Evolutionary conservation across 2,113 vertebrate species (phyloP).

Genomic region (Sturnus vulgaris): DNA sequence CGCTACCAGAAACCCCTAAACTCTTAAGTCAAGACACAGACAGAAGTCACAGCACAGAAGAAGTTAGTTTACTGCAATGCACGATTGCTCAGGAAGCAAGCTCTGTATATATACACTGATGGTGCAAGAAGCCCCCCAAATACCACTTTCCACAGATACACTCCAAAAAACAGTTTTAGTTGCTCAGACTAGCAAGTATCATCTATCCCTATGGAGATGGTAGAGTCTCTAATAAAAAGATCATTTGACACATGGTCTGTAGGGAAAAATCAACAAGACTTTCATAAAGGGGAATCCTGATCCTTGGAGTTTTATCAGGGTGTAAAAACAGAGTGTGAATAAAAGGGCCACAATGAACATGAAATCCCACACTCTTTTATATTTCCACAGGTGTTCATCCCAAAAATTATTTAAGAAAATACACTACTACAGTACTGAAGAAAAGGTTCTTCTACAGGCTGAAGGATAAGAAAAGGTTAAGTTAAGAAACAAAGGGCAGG

Average conservation of each 20-base stretch:
- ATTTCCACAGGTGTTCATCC: background rate
- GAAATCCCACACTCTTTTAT: background rate
- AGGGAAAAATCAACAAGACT: background rate
- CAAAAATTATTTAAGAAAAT: background rate
- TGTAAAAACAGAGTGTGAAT: background rate
- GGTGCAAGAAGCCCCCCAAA: background rate
- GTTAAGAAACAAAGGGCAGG: background rate
- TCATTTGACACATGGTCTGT: background rate
- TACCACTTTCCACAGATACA: background rate
- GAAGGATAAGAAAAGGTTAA: background rate
- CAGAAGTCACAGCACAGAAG: background rate
- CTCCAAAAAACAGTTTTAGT: background rate
- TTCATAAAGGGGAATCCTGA: background rate
- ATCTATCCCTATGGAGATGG: background rate
- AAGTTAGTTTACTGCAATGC: background rate
- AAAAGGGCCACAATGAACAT: background rate
- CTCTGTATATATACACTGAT: background rate
- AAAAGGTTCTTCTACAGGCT: background rate
- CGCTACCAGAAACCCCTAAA: background rate
- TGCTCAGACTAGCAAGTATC: background rate
- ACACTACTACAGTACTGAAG: background rate
- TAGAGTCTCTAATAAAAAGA: background rate
- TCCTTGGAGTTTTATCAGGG: background rate
- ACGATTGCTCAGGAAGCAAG: background rate
- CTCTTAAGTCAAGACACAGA: background rate